A percentile compares a stretch with the other conserved stretches of the same genome.
phyloP scores from a whole-genome alignment of 1,140 invertebrate species.

The Brevipalpus yothersi region DNA sequence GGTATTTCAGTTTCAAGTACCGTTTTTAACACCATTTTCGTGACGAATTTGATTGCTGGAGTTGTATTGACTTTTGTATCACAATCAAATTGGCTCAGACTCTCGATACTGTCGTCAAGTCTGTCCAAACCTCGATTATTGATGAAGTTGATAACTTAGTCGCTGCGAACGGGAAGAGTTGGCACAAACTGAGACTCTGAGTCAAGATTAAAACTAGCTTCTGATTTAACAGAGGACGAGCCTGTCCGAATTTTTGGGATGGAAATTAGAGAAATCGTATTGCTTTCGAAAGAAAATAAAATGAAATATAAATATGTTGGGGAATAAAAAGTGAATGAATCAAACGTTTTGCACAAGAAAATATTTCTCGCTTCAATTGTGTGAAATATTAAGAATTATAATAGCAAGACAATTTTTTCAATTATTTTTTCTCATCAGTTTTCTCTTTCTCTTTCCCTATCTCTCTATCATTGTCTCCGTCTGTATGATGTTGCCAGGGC shows the following conservation, averaged over 20 bases:
- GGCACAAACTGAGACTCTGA: background rate
- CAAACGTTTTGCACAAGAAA: too few species aligned
- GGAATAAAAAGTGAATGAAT: too few species aligned
- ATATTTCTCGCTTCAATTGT: too few species aligned
- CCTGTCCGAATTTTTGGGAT: background rate
- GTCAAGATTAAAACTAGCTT: background rate
- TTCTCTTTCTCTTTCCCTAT: too few species aligned
- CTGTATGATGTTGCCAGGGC: too few species aligned
- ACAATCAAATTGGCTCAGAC: conserved; percentile 5
- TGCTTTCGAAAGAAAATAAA: too few species aligned
- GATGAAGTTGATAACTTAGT: background rate
- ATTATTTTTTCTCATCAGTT: too few species aligned
- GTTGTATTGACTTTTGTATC: background rate
- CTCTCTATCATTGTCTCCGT: too few species aligned
- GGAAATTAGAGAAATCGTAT: background rate
- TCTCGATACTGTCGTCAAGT: conserved; percentile 1
- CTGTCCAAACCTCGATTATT: background rate
- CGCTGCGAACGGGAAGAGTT: background rate
- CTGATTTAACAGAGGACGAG: background rate
- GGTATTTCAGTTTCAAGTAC: background rate
- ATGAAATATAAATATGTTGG: too few species aligned
- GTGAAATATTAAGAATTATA: too few species aligned
- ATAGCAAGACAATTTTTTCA: too few species aligned
- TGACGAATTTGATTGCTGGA: background rate
- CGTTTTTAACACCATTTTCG: background rate